Percentiles rank a stretch among this genome's conserved stretches.
Evolutionary conservation across 2,888 invertebrate genomes (phyloP).

Genomic region (Orthonevra nobilis): DNA sequence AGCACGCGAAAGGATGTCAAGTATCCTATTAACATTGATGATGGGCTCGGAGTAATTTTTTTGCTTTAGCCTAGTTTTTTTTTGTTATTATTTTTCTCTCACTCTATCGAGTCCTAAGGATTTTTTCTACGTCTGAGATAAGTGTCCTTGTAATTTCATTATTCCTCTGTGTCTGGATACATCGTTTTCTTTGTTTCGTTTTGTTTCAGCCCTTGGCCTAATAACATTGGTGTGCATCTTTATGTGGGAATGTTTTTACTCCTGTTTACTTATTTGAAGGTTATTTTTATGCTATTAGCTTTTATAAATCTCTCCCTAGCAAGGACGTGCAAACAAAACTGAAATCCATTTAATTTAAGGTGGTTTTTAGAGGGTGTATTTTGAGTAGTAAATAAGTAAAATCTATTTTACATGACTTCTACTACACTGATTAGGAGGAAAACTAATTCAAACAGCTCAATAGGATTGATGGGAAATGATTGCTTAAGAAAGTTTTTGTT

Average conservation of each 20-base stretch:
- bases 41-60: conserved; percentile 35
- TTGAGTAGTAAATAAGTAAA: no score
- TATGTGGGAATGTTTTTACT: conserved; percentile 50
- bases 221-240: conserved; percentile 60
- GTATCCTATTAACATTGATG: conserved; percentile 63
- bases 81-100: neutral
- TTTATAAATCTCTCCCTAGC: conserved; percentile 13
- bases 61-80: conserved; percentile 1
- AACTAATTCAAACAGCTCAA: no score
- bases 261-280: conserved; percentile 33
- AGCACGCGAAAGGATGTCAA: conserved; percentile 64
- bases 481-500: no score
- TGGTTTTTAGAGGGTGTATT: no score
- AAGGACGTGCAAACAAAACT: conserved; percentile 13
- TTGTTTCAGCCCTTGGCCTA: conserved; percentile 39
- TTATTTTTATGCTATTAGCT: conserved; percentile 36
- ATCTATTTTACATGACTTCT: no score
- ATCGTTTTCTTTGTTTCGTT: conserved; percentile 39
- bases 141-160: conserved; percentile 67
- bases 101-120: neutral
- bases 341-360: no score
- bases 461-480: no score
- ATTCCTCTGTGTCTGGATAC: conserved; percentile 52
- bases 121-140: conserved; percentile 6
- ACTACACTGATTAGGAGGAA: no score